Conservation (phyloP, 2,113 vertebrate species). For the Pitta sordida region DNA sequence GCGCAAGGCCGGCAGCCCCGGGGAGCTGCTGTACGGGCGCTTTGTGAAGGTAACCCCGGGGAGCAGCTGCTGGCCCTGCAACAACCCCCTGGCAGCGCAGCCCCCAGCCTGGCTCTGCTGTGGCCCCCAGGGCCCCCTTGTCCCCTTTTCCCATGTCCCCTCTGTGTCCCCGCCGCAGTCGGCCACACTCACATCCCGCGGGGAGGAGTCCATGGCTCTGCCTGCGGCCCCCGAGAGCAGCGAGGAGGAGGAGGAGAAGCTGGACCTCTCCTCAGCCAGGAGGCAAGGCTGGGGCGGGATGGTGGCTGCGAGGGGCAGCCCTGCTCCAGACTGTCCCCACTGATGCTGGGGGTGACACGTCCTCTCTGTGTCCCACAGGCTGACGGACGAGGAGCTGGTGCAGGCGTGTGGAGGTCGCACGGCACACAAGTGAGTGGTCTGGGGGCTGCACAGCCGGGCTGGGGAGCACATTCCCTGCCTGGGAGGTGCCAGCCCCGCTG, state of each 20-base stretch:
- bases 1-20: conserved; percentile 39
- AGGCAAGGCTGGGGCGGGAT: conserved; percentile 48
- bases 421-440: conserved; percentile 86
- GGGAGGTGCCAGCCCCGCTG: not conserved
- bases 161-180: conserved; percentile 64
- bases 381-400: conserved; percentile 84
- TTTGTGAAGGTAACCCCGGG: conserved; percentile 85
- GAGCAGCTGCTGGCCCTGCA: not conserved
- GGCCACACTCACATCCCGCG: conserved; percentile 76
- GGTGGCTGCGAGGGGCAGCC: not conserved
- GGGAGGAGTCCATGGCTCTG: conserved; percentile 65
- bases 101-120: not conserved
- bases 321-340: rapidly evolving
- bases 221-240: conserved; percentile 43
- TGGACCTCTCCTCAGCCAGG: conserved; percentile 78
- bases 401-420: conserved; percentile 88
- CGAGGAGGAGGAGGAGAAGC: conserved; percentile 75
- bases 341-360: not conserved
- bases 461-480: not conserved
- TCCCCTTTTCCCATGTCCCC: not conserved
- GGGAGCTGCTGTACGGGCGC: conserved; percentile 80
- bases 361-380: conserved; percentile 40
- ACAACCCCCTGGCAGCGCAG: rapidly evolving
- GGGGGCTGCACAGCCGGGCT: rapidly evolving
- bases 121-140: not conserved